Base-by-base conservation (phyloP, 2,888 invertebrate genomes). In the Chymomyza amoena region DNA sequence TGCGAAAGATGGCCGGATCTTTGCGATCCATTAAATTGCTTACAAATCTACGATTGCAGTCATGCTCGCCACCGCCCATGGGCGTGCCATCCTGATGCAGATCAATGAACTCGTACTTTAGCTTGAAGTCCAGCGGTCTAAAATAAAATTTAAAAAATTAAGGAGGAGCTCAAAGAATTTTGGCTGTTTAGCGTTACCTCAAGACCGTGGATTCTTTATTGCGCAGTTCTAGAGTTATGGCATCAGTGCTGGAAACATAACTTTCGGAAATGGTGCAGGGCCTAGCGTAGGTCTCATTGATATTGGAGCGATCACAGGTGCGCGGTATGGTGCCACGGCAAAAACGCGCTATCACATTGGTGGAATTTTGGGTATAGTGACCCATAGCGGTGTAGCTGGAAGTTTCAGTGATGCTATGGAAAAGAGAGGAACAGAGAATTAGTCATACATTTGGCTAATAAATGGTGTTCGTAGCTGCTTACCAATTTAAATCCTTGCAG, bases 51-150 rank as follows among this genome's bases (percentile, higher is more conserved):
- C 97, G 93, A 28, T 96, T 96, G 89, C 97, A 97, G 50, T 91
- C 92, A 64, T 91, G 89, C 59, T 92, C 92, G 0, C 95, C 96
- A 6, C 95, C 96, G 7, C 95, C 95, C 92, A 95, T 95, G 0
- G 95, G 94, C 80, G 96, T 94, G 0, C 97, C 97, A 79, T 97
- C 97, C 92, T 97, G 95, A 84, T 96, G 96, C 9, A 97, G 93
- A 90, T 97, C 97, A 56, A 97, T 97, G 89, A 97, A 97, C 91
- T 97, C 97, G 92, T 97, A 97, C 32, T 96, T 93, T 0, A 97
- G 95, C 89, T 96, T 95, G 90, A 97, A 97, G 83, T 95, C 95
- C 61, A 97, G 94, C 0, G 97, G 96, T 84, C 97, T 97, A 90
- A 63, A 25, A 1, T 1, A 7, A 36, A 61, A 51, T 1, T 16